phyloP scores from a whole-genome alignment of 2,888 invertebrate species.

The Gymnoscelis rufifasciata region DNA sequence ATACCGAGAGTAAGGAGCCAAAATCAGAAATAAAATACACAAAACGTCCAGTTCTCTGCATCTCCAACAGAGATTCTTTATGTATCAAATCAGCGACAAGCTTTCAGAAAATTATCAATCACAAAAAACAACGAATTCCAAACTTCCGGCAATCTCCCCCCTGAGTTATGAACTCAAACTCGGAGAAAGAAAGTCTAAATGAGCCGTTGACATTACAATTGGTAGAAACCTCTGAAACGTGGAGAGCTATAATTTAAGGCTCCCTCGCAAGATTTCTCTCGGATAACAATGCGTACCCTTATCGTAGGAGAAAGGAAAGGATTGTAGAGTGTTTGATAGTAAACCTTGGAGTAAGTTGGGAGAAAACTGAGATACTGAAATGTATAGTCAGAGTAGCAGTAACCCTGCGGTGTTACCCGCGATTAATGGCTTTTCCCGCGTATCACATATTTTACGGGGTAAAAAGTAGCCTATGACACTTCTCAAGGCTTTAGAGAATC shows the following conservation, averaged over 20 bases:
- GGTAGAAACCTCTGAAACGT: conserved; percentile 37
- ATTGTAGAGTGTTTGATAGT: conserved; percentile 7
- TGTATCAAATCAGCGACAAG: neutral
- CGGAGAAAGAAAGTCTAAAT: conserved; percentile 17
- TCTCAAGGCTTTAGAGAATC: too few relatives aligned
- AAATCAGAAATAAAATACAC: too few relatives aligned
- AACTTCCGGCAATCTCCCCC: neutral
- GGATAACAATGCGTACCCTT: conserved; percentile 54
- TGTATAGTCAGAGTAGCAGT: too few relatives aligned
- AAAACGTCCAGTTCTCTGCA: too few relatives aligned
- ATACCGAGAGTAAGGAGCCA: too few relatives aligned
- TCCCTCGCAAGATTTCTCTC: conserved; percentile 61
- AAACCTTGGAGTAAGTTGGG: neutral
- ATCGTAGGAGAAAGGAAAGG: conserved; percentile 35
- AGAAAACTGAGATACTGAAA: too few relatives aligned
- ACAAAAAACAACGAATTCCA: neutral
- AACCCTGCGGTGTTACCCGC: too few relatives aligned
- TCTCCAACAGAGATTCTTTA: too few relatives aligned
- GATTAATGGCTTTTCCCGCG: too few relatives aligned
- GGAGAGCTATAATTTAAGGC: conserved; percentile 64
- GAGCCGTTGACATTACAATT: conserved; percentile 52
- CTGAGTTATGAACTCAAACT: conserved; percentile 41
- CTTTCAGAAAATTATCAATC: neutral
- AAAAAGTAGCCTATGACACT: too few relatives aligned
- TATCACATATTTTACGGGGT: too few relatives aligned